Percentiles rank a stretch among this genome's conserved stretches.
These are phyloP conservation scores for Gonioctena quinquepunctata DNA, from an alignment of 1,140 invertebrate genomes.

Conservation along the genomic window DNA sequence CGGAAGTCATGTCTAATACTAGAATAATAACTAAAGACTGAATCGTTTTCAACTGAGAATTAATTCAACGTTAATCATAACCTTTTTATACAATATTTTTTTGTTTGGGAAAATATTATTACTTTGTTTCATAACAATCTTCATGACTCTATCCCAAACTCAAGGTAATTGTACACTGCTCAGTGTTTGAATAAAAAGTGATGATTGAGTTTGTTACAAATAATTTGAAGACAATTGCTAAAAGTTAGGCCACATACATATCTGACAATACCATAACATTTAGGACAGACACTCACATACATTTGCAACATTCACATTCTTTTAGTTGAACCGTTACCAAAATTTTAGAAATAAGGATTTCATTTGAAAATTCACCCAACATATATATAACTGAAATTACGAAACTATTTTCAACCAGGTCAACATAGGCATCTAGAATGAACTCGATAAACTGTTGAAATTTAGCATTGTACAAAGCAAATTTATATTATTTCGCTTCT, in stretches of 20 bases:
- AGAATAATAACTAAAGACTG: no score
- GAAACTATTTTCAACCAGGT: no score
- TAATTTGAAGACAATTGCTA: conserved; percentile 9
- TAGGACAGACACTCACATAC: conserved; percentile 10
- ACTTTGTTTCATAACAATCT: neutral
- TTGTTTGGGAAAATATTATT: no score
- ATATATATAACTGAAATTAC: no score
- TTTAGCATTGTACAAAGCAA: no score
- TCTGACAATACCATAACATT: neutral
- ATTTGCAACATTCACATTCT: conserved; percentile 9
- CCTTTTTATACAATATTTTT: no score
- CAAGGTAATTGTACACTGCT: neutral
- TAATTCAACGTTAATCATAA: no score
- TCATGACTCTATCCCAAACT: neutral
- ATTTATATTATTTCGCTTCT: no score
- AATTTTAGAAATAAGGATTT: neutral
- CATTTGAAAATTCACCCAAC: conserved; percentile 5
- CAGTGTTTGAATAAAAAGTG: conserved; percentile 15
- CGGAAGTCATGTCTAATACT: no score
- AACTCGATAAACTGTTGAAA: no score
- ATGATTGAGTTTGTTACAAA: neutral
- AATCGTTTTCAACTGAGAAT: no score
- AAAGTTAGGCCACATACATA: conserved; percentile 13
- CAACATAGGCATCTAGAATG: no score
- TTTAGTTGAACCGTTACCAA: conserved; percentile 7